Evolutionary conservation across 2,113 vertebrate genomes (phyloP).

Genomic region (Ceyx melanurus): DNA sequence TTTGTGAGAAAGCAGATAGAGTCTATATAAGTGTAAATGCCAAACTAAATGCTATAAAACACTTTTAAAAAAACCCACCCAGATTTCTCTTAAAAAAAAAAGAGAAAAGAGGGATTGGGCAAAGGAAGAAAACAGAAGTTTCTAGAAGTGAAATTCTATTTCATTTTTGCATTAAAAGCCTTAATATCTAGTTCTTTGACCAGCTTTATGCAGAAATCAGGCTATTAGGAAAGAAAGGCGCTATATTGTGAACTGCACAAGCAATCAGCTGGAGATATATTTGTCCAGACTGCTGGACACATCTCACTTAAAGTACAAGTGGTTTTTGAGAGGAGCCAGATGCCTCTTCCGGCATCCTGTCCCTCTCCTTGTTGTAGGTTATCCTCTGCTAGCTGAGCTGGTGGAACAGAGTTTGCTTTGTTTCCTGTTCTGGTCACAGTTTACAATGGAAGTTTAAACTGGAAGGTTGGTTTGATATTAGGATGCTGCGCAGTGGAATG

Average conservation of each 20-base stretch:
- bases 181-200: background rate
- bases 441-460: background rate
- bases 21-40: background rate
- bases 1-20: background rate
- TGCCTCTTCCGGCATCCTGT: background rate
- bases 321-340: background rate
- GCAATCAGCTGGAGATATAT: background rate
- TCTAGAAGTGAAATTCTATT: background rate
- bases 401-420: background rate
- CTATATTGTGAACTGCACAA: background rate
- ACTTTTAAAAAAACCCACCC: background rate
- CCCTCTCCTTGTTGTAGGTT: background rate
- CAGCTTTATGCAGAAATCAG: background rate
- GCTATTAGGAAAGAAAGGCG: background rate
- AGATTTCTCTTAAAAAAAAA: background rate
- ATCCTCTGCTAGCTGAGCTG: background rate
- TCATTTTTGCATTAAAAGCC: background rate
- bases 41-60: background rate
- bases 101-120: fast-evolving
- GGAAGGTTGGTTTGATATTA: background rate
- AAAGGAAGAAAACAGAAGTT: background rate
- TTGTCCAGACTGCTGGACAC: background rate
- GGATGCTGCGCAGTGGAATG: background rate
- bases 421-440: background rate
- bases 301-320: background rate